Conservation (phyloP, 2,113 vertebrate species). For the Phylloscopus trochiloides region DNA sequence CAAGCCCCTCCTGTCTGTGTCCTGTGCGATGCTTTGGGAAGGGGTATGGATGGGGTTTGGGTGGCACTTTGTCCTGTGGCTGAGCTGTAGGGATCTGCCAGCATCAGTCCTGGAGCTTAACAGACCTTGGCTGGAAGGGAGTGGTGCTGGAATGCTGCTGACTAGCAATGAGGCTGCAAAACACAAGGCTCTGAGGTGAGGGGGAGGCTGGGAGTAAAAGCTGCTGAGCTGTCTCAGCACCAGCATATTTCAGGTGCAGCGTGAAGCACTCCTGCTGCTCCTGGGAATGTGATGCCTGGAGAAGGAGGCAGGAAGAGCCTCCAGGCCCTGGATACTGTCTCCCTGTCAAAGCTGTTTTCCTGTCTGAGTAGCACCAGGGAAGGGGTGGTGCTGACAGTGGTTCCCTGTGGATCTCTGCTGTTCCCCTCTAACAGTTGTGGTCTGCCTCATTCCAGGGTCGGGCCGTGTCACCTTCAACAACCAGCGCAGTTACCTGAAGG, state of each 20-base stretch:
- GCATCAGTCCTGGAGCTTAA: background rate
- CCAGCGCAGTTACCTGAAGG: slow-evolving; percentile 96
- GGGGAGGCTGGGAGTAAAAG: background rate
- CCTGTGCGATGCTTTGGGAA: accelerated
- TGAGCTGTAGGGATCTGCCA: background rate
- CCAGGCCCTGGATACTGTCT: accelerated
- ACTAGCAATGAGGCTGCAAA: background rate
- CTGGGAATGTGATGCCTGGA: background rate
- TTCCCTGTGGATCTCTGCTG: accelerated
- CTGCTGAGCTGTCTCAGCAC: background rate
- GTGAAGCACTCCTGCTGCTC: background rate
- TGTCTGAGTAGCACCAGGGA: accelerated
- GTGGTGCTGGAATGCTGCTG: background rate
- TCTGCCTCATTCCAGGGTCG: slow-evolving; percentile 78
- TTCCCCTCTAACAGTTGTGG: background rate
- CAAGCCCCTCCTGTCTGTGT: background rate
- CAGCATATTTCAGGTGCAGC: accelerated
- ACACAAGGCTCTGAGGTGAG: background rate
- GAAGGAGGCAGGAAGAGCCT: background rate
- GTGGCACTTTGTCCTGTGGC: background rate
- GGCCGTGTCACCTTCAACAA: slow-evolving; percentile 99
- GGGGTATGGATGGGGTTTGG: background rate
- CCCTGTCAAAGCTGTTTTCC: background rate
- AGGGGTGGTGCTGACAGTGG: background rate
- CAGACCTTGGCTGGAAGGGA: background rate